phyloP scores from a whole-genome alignment of 1,140 invertebrate species.

The Drosophila tropicalis region DNA sequence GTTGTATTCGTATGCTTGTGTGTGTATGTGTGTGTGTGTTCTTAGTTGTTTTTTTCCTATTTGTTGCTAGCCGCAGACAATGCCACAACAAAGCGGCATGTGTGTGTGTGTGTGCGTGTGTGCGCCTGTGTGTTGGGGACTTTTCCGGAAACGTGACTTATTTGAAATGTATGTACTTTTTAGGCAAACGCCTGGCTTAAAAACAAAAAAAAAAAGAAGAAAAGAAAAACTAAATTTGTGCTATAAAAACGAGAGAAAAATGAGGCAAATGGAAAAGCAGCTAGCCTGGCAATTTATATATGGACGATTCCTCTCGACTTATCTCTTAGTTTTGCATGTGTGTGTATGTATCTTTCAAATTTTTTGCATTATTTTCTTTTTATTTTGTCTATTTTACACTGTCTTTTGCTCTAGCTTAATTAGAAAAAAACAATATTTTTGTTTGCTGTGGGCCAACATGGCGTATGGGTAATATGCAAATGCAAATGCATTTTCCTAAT shows the following conservation, averaged over 20 bases:
- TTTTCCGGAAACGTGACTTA: constrained; percentile 78
- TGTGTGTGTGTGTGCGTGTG: constrained; percentile 27
- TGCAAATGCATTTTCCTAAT: constrained; percentile 57
- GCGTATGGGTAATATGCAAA: constrained; percentile 76
- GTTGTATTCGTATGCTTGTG: constrained; percentile 2
- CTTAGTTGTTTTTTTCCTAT: constrained; percentile 29
- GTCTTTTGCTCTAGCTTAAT: constrained; percentile 63
- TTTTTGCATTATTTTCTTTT: constrained; percentile 13
- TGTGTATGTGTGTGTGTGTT: background rate
- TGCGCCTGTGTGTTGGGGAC: constrained; percentile 34
- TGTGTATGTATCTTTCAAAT: background rate
- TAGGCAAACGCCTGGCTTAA: constrained; percentile 44
- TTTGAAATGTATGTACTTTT: constrained; percentile 80
- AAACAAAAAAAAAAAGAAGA: constrained; percentile 45
- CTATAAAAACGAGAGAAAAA: constrained; percentile 9
- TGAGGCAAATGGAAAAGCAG: constrained; percentile 28
- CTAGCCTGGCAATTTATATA: constrained; percentile 49
- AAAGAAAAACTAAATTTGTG: constrained; percentile 23
- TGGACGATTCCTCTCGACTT: constrained; percentile 42
- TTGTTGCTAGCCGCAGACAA: constrained; percentile 58
- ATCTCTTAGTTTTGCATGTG: constrained; percentile 19
- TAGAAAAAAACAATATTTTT: constrained; percentile 58
- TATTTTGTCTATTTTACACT: constrained; percentile 34
- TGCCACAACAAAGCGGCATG: constrained; percentile 72
- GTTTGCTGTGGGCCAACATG: constrained; percentile 35